Evolutionary conservation across 2,797 vertebrate species (phyloP).

Genomic region (Vireo griseus): DNA sequence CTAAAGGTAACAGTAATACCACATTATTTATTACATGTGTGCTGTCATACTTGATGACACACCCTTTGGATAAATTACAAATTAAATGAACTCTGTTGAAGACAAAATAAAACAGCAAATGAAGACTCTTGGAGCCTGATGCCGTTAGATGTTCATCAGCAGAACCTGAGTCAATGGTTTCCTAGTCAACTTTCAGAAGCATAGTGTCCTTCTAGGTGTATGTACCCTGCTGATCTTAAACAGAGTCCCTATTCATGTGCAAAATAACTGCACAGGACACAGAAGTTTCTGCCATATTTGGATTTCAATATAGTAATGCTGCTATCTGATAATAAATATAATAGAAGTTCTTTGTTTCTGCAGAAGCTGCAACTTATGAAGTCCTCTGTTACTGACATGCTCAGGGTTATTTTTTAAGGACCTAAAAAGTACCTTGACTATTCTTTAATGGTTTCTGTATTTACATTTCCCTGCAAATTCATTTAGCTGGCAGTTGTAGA

Average conservation of each 20-base stretch:
- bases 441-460: slow-evolving; percentile 40
- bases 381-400: neutral
- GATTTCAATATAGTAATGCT: slow-evolving; percentile 68
- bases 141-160: slow-evolving; percentile 70
- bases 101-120: slow-evolving; percentile 60
- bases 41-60: slow-evolving; percentile 76
- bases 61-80: slow-evolving; percentile 81
- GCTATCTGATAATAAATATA: slow-evolving; percentile 75
- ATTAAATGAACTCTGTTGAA: slow-evolving; percentile 76
- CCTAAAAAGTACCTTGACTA: neutral
- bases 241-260: slow-evolving; percentile 72
- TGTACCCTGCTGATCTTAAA: slow-evolving; percentile 75
- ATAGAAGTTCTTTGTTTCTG: slow-evolving; percentile 64
- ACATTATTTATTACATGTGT: slow-evolving; percentile 8
- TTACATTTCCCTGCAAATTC: slow-evolving; percentile 53
- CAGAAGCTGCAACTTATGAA: neutral
- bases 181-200: slow-evolving; percentile 74
- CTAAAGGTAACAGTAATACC: neutral
- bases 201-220: slow-evolving; percentile 68
- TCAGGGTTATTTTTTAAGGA: slow-evolving; percentile 9
- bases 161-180: slow-evolving; percentile 67
- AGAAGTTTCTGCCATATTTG: slow-evolving; percentile 73
- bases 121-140: slow-evolving; percentile 42
- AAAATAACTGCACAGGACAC: slow-evolving; percentile 60
- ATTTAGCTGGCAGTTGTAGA: slow-evolving; percentile 40